Evolutionary conservation across 2,888 invertebrate species (phyloP), one percentile per base, ranked within the genome.

Genomic region (Sinodicranocentrus sp.): DNA sequence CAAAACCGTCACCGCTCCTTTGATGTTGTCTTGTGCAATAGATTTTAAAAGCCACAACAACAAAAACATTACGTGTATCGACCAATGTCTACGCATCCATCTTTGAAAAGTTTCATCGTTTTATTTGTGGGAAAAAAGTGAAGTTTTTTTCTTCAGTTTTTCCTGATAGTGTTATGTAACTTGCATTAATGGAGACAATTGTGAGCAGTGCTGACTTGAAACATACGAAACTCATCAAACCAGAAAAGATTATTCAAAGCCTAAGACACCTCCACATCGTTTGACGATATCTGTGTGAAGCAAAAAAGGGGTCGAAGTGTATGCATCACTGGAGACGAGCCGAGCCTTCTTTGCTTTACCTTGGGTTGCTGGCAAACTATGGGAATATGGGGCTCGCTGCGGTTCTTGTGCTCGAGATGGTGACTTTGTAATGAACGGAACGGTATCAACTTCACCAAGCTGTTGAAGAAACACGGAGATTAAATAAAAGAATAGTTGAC

Each of bases 241-340:
- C 43, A 68, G 57, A 75, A 76, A 48, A 52, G 39, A 63, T 23
- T 65, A 13, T 25, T 23, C 25, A 71, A 17, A 70, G 23, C 23
- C 10, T 39, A 61, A 65, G 39, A 65, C 6, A 26, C 63, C 54
- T 48, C 3, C 33, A 33, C 33, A 33, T 33, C 5, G 48, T 43
- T 43, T 65, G 43, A 44, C 23, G 44, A 48, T 39, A 54, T 21
- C 23, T 54, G 3, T 23, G 5, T 57, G 52, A 21, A 59, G n/a
- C 59, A 72, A 82, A 82, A 82, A 82, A 70, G 82, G 75, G 82
- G 82, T 82, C 82, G 73, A 52, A 48, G 21, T 72, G 28, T 67
- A 82, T 75, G 82, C 82, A 57, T 75, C 75, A 82, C 82, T 82
- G 75, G 82, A 82, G 82, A 82, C 82, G 82, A 70, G 73, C 68